Conservation (phyloP, 2,888 invertebrate species). For the Dicyrtomina minuta region DNA sequence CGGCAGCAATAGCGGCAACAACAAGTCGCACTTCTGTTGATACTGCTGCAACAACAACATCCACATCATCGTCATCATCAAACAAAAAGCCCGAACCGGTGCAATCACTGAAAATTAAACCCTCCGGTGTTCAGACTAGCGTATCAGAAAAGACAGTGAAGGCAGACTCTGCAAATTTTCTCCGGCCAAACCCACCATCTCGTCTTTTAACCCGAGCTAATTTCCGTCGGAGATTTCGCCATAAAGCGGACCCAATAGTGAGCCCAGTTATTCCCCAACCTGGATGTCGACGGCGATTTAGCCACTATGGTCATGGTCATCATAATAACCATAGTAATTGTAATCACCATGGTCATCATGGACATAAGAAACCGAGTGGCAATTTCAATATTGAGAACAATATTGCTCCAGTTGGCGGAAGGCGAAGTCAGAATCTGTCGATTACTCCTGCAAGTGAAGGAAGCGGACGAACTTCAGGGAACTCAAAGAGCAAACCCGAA, state of each 20-base stretch:
- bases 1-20: neutral
- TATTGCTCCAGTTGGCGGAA: too few species aligned
- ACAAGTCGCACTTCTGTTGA: too few species aligned
- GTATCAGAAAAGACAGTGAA: neutral
- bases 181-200: neutral
- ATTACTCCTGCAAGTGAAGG: conserved; percentile 23
- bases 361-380: neutral
- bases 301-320: conserved; percentile 40
- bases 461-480: too few species aligned
- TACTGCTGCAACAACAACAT: neutral
- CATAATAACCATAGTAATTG: conserved; percentile 23
- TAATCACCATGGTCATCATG: conserved; percentile 29
- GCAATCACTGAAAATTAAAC: neutral
- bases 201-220: neutral
- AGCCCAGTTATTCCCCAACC: conserved; percentile 90
- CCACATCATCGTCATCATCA: neutral
- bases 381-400: neutral
- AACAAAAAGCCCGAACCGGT: too few species aligned
- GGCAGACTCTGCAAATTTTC: too few species aligned
- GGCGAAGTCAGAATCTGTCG: too few species aligned
- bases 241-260: conserved; percentile 73
- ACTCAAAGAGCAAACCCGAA: conserved; percentile 42
- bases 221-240: conserved; percentile 26
- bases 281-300: conserved; percentile 58
- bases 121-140: too few species aligned